These are phyloP conservation scores for Dasypogon diadema DNA, from an alignment of 2,888 invertebrate genomes.

Conservation along the genomic window DNA sequence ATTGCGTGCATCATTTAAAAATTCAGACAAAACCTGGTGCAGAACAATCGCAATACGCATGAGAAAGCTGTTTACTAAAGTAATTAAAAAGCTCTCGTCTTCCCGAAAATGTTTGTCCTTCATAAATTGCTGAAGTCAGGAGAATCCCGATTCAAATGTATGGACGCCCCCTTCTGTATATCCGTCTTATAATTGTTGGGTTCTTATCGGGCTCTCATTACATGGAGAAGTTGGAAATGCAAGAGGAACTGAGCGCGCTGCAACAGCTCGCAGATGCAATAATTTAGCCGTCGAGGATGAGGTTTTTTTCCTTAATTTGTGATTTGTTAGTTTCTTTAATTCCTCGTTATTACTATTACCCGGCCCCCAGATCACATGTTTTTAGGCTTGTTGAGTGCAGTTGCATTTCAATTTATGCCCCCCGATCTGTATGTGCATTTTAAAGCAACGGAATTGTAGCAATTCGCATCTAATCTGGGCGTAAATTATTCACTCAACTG, in stretches of 20 bases:
- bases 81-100: background rate
- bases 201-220: slow-evolving; percentile 45
- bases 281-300: slow-evolving; percentile 42
- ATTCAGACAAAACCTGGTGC: too few species aligned
- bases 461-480: slow-evolving; percentile 41
- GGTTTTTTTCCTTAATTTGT: slow-evolving; percentile 44
- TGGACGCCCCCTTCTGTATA: slow-evolving; percentile 33
- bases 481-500: slow-evolving; percentile 33
- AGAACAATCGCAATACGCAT: too few species aligned
- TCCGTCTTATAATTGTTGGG: slow-evolving; percentile 45
- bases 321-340: slow-evolving; percentile 51
- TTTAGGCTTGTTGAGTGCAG: slow-evolving; percentile 39
- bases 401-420: slow-evolving; percentile 49
- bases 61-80: background rate
- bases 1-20: too few species aligned
- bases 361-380: slow-evolving; percentile 41
- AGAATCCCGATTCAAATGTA: slow-evolving; percentile 45
- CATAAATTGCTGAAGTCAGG: background rate
- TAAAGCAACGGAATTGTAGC: slow-evolving; percentile 29
- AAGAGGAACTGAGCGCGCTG: slow-evolving; percentile 16
- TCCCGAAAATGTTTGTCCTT: background rate
- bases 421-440: slow-evolving; percentile 47
- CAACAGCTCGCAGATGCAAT: slow-evolving; percentile 18
- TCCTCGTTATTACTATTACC: slow-evolving; percentile 46
- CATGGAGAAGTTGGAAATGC: background rate